phyloP scores from a whole-genome alignment of 2,888 invertebrate genomes.

The Oscheius sp. region DNA sequence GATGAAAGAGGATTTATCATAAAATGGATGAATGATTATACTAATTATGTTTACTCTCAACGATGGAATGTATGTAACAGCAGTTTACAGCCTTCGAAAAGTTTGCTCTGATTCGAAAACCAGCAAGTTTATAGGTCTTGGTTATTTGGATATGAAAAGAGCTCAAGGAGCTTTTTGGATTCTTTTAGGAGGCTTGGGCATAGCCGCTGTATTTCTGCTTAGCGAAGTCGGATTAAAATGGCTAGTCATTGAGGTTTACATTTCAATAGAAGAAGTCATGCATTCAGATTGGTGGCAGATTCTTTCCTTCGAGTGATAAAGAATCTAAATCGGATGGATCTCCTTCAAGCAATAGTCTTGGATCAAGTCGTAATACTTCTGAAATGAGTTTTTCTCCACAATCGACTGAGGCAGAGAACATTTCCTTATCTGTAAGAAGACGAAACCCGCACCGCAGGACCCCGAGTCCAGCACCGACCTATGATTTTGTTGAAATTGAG shows the following conservation, averaged over 20 bases:
- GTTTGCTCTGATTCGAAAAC: background rate
- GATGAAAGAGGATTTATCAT: slow-evolving; percentile 64
- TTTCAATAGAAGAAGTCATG: background rate
- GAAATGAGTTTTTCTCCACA: background rate
- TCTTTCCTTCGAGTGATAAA: background rate
- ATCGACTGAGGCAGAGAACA: background rate
- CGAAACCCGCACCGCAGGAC: slow-evolving; percentile 9
- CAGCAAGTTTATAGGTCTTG: slow-evolving; percentile 27
- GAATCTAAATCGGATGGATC: background rate
- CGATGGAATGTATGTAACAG: slow-evolving; percentile 44
- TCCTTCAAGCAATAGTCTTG: background rate
- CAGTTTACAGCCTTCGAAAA: no score
- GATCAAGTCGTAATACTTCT: background rate
- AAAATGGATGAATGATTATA: slow-evolving; percentile 65
- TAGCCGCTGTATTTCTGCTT: slow-evolving; percentile 36
- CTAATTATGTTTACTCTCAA: slow-evolving; percentile 43
- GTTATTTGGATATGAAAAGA: slow-evolving; percentile 51
- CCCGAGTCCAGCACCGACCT: slow-evolving; percentile 14
- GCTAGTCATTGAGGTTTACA: background rate
- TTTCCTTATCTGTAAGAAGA: slow-evolving; percentile 10
- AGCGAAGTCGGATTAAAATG: background rate
- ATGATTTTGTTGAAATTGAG: slow-evolving; percentile 14
- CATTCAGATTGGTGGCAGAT: slow-evolving; percentile 3
- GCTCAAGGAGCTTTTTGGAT: slow-evolving; percentile 67
- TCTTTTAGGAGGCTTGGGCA: slow-evolving; percentile 45